Evolutionary conservation across 2,888 invertebrate species (phyloP).

Genomic region (Mimachlamys varia): DNA sequence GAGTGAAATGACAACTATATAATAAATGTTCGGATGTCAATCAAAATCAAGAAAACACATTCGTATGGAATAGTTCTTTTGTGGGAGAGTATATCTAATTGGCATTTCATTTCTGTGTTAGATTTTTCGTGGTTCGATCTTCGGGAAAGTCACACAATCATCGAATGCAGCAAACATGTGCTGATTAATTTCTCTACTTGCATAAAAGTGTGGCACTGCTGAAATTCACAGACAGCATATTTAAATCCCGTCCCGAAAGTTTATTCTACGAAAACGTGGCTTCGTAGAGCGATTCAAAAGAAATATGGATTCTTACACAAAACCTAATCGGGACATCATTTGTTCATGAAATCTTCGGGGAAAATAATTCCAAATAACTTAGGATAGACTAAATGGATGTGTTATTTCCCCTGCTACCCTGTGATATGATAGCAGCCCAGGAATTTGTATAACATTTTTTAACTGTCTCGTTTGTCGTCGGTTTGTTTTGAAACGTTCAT

Average conservation of each 20-base stretch:
- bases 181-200: neutral
- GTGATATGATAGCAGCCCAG: neutral
- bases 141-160: neutral
- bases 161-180: neutral
- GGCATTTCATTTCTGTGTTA: neutral
- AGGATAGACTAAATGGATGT: neutral
- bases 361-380: neutral
- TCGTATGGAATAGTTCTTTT: neutral
- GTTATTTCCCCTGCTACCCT: neutral
- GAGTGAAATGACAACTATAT: slow-evolving; percentile 22
- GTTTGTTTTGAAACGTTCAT: no score
- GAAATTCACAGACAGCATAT: neutral
- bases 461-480: no score
- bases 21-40: neutral
- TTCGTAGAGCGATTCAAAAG: neutral
- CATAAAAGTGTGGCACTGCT: neutral
- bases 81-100: neutral
- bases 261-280: neutral
- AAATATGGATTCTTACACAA: neutral
- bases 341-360: neutral
- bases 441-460: no score
- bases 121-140: neutral
- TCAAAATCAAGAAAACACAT: neutral
- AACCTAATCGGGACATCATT: no score
- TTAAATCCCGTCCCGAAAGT: neutral